Percentiles rank a stretch among this genome's conserved stretches.
Conservation (phyloP, 2,113 vertebrate genomes). For the Melanostigma gelatinosum region DNA sequence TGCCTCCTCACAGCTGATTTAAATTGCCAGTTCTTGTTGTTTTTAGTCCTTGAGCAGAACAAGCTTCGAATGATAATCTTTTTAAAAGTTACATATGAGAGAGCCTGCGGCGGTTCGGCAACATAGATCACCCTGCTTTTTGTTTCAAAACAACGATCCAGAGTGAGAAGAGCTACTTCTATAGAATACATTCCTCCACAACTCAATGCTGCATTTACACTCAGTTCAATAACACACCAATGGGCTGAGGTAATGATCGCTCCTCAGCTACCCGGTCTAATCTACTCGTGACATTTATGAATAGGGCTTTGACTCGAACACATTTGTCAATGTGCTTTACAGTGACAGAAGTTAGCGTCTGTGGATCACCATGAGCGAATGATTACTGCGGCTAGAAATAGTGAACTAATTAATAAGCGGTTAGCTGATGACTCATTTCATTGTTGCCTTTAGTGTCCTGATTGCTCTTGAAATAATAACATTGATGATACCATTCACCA, state of each 20-base stretch:
- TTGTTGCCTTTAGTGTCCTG: conserved; percentile 16
- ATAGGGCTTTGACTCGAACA: neutral
- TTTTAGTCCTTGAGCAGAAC: conserved; percentile 1
- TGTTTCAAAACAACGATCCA: conserved; percentile 1
- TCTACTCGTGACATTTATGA: conserved; percentile 42
- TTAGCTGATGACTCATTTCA: conserved; percentile 25
- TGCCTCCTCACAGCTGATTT: conserved; percentile 19
- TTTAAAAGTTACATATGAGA: neutral
- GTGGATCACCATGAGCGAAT: conserved; percentile 7
- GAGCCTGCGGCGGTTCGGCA: conserved; percentile 8
- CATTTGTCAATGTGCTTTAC: neutral
- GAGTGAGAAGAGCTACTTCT: conserved; percentile 21
- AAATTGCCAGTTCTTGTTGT: conserved; percentile 8
- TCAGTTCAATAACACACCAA: conserved; percentile 29
- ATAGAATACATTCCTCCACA: conserved; percentile 11
- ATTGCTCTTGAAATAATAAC: conserved; percentile 8
- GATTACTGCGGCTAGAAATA: conserved; percentile 24
- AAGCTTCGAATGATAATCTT: conserved; percentile 6
- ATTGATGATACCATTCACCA: conserved; percentile 26
- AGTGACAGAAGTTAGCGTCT: conserved; percentile 11
- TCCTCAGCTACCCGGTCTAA: conserved; percentile 6
- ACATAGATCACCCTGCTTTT: neutral
- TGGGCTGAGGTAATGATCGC: conserved; percentile 39
- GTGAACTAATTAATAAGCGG: conserved; percentile 17
- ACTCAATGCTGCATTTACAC: conserved; percentile 21